Base-by-base conservation (phyloP, 2,888 invertebrate species). In the Perithous albicinctus region DNA sequence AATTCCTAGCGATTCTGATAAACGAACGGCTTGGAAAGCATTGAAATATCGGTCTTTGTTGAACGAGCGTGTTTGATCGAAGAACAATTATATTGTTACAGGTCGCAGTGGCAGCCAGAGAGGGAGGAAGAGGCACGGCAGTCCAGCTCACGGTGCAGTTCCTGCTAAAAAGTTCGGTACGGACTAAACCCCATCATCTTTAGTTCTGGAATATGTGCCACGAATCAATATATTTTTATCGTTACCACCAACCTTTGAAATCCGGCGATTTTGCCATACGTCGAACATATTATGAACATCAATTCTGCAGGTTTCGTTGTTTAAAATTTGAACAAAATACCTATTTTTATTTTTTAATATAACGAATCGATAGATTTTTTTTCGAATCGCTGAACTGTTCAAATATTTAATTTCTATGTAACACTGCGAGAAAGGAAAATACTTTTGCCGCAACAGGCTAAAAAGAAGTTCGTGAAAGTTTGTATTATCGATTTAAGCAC, bases 1-100 rank as follows among this genome's bases (percentile, higher is more conserved):
- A 85, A 86, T 75, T 43, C 80, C 15, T 78, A 70, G 38, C 67
- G 41, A 78, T 72, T 74, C 85, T 85, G 84, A 85, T 76, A n/a
- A 35, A 43, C 10, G 10, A 32, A 64, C 8, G 1, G n/a, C 2
- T n/a, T 1, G 23, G 38, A 1, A 48, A 1, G 10, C 23, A 12
- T 64, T 41, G 26, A 72, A 1, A 56, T 15, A 67, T 23, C n/a
- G 4, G 18, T 8, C 3, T 38, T 23, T 1, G 35, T 12, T 35
- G 8, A 20, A 54, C 20, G 26, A n/a, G 1, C 10, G 23, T 38
- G n/a, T 38, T 32, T 43, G 35, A 82, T 18, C n/a, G 26, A 8
- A 51, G 10, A 69, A 63, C 23, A 29, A 35, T 46, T 61, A 69
- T 29, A 54, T 67, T 2, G n/a, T 79, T 78, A 0, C 70, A 85